Evolutionary conservation across 2,888 invertebrate species (phyloP).

Genomic region (Stenodera caucasica): DNA sequence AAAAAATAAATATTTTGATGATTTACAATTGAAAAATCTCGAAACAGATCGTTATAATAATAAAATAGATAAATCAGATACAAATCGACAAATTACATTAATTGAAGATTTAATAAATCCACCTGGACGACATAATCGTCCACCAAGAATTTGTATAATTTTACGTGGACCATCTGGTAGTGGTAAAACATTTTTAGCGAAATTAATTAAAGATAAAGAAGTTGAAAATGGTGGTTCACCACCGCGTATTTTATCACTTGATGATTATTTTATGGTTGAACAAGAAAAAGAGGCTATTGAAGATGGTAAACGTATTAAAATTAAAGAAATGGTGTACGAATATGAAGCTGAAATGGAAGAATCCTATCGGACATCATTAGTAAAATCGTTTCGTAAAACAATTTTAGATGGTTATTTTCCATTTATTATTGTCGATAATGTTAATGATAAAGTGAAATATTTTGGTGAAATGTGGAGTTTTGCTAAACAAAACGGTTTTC

Average conservation of each 20-base stretch:
- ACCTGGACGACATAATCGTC: constrained; percentile 80
- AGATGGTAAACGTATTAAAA: constrained; percentile 70
- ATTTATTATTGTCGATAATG: constrained; percentile 90
- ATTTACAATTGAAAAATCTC: not conserved
- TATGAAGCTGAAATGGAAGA: constrained; percentile 84
- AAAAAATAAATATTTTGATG: not conserved
- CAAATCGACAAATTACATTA: constrained; percentile 56
- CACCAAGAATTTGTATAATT: constrained; percentile 81
- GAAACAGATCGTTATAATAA: not conserved
- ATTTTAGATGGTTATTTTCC: constrained; percentile 88
- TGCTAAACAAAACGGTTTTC: constrained; percentile 82
- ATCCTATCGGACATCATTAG: constrained; percentile 76
- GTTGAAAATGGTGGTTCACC: constrained; percentile 84
- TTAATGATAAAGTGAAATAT: constrained; percentile 78
- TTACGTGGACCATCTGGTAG: constrained; percentile 92
- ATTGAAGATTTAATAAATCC: constrained; percentile 82
- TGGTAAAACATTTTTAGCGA: constrained; percentile 90
- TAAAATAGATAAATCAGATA: constrained; percentile 8
- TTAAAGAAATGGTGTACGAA: constrained; percentile 82
- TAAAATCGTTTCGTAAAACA: constrained; percentile 89
- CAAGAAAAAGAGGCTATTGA: constrained; percentile 72
- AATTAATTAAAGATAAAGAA: constrained; percentile 80
- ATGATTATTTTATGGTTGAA: constrained; percentile 94
- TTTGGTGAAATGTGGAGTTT: constrained; percentile 89
- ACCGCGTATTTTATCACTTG: constrained; percentile 89